Evolutionary conservation across 2,888 invertebrate genomes (phyloP).

Genomic region (Hydriomena furcata): DNA sequence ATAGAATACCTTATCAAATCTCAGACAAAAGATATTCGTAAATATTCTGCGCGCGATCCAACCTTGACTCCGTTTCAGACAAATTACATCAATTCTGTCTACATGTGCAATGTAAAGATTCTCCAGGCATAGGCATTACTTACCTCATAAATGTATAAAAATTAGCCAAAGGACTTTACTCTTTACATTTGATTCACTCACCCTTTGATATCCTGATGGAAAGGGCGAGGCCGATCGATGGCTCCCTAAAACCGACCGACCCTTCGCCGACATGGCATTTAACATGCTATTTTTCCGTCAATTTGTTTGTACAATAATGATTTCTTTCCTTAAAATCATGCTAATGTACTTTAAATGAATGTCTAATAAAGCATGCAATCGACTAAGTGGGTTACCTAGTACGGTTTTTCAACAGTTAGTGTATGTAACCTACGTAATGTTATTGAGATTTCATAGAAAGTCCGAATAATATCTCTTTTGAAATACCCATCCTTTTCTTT

Average conservation of each 20-base stretch:
- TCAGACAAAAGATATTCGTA: constrained; percentile 32
- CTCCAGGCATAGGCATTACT: not conserved
- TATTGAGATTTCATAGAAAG: too few species aligned
- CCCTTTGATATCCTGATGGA: constrained; percentile 24
- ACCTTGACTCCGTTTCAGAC: constrained; percentile 40
- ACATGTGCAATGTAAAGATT: not conserved
- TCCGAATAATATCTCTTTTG: too few species aligned
- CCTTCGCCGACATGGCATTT: constrained; percentile 16
- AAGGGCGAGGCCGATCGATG: constrained; percentile 40
- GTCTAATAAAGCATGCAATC: too few species aligned
- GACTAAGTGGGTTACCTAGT: too few species aligned
- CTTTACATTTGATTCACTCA: constrained; percentile 18
- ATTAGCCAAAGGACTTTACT: constrained; percentile 9
- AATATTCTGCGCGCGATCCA: constrained; percentile 35
- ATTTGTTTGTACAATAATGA: constrained; percentile 1
- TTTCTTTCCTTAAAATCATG: too few species aligned
- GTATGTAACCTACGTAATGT: too few species aligned
- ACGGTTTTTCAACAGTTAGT: too few species aligned
- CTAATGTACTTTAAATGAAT: too few species aligned
- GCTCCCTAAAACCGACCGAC: constrained; percentile 26
- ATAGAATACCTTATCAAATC: constrained; percentile 44
- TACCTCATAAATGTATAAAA: constrained; percentile 1
- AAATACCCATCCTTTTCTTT: too few species aligned
- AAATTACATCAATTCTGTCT: constrained; percentile 30
- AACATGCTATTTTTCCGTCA: constrained; percentile 10